These are phyloP conservation scores for Pelodytes ibericus DNA, from an alignment of 2,797 vertebrate species.

Conservation along the genomic window DNA sequence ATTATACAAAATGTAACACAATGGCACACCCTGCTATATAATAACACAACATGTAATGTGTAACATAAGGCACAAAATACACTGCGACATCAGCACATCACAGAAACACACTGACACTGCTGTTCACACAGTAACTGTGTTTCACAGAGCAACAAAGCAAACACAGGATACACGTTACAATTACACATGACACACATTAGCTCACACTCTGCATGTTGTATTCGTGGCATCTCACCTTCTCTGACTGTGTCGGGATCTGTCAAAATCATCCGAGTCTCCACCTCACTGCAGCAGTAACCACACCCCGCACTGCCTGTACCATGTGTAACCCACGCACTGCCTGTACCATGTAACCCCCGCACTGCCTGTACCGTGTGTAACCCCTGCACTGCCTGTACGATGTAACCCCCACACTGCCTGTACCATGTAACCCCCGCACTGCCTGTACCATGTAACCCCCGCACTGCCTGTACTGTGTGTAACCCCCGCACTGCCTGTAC, in stretches of 20 bases:
- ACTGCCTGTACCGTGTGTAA: neutral
- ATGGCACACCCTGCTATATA: too few relatives aligned
- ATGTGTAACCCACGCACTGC: neutral
- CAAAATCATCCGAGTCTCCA: neutral
- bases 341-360: neutral
- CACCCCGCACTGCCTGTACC: neutral
- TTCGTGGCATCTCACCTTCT: constrained; percentile 2
- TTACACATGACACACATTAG: neutral
- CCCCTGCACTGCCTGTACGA: neutral
- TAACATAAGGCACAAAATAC: too few relatives aligned
- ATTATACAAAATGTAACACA: too few relatives aligned
- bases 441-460: neutral
- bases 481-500: neutral
- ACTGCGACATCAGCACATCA: neutral
- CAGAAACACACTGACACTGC: too few relatives aligned
- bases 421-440: too few relatives aligned
- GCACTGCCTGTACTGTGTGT: neutral
- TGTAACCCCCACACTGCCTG: too few relatives aligned
- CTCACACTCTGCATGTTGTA: neutral
- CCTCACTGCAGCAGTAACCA: neutral
- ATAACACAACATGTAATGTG: too few relatives aligned
- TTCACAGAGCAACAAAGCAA: neutral
- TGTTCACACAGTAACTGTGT: too few relatives aligned
- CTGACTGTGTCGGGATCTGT: neutral
- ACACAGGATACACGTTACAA: neutral